Base-by-base conservation (phyloP, 2,113 vertebrate species). In the Poeciliopsis prolifica region DNA sequence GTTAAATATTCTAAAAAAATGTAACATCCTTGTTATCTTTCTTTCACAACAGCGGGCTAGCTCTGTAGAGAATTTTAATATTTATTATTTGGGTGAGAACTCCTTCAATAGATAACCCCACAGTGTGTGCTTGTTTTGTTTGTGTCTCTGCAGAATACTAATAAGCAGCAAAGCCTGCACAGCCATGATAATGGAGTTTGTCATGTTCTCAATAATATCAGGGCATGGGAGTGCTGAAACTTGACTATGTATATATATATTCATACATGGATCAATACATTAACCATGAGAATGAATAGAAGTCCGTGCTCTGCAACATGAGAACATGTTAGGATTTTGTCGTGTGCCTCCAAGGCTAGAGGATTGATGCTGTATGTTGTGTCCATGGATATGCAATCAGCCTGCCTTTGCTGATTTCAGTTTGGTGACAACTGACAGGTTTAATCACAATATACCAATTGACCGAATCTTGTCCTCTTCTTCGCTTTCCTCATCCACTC, bases 351-450 rank as follows among this genome's bases (percentile, higher is more conserved):
- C 75, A 81, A 31, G 86, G 74, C 80, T 72, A 29, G 68, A 70
- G 80, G 83, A 88, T 77, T 83, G 81, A 87, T 86, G 85, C 79
- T 81, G 62, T 85, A 74, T 66, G 68, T 87, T 1, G 80, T 90
- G 88, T 88, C 87, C 86, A 93, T 92, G 87, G 87, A 80, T 40
- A 89, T 86, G 84, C 78, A 31, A 74, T 74, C 72, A 67, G 70
- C 22, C 28, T 70, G 70, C 66, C 75, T 40, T 42, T 4, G 68
- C 40, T 35, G 75, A 77, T 30, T 83, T 71, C 51, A 44, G 82
- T 68, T 69, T 64, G 70, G 76, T 87, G 86, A 86, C 85, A 88
- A 73, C 76, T 90, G 90, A 88, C 82, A 81, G 83, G 60, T 92
- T 88, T 81, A 84, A 86, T 37, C 85, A 89, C 85, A 89, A 89